Evolutionary conservation across 2,113 vertebrate genomes (phyloP).

Genomic region (Tetraodon nigroviridis): DNA sequence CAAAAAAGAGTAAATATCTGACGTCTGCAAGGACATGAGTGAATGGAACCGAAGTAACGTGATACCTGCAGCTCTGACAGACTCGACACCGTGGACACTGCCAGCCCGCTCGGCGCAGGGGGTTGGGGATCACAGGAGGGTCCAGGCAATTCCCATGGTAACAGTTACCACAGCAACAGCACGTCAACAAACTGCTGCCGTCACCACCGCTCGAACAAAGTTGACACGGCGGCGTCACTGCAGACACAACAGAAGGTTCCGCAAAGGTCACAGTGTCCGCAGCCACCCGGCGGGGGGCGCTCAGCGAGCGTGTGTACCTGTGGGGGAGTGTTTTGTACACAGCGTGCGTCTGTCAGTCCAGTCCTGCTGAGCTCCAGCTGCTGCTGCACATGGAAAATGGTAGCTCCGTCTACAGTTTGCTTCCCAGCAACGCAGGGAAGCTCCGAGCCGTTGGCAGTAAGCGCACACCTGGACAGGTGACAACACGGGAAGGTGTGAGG

Average conservation of each 20-base stretch:
- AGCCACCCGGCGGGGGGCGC: background rate
- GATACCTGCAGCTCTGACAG: constrained; percentile 96
- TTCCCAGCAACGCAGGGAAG: constrained; percentile 92
- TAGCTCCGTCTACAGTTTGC: constrained; percentile 85
- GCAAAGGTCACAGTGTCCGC: background rate
- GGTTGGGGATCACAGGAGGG: constrained; percentile 76
- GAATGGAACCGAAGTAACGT: too few relatives aligned
- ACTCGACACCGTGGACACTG: constrained; percentile 93
- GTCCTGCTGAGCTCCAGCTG: constrained; percentile 90
- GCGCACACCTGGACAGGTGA: constrained; percentile 82
- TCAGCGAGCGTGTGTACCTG: constrained; percentile 28
- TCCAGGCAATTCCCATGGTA: constrained; percentile 93
- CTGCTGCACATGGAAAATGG: constrained; percentile 94
- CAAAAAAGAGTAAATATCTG: too few relatives aligned
- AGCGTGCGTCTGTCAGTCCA: constrained; percentile 67
- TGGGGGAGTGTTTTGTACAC: constrained; percentile 47
- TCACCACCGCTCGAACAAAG: constrained; percentile 83
- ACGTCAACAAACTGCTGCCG: constrained; percentile 86
- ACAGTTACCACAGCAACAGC: constrained; percentile 90
- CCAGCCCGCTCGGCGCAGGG: constrained; percentile 90
- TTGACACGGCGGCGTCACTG: constrained; percentile 71
- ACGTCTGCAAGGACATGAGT: too few relatives aligned
- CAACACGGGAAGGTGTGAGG: background rate
- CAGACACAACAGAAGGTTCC: background rate
- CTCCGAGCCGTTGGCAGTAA: constrained; percentile 93